Conservation (phyloP, 2,888 invertebrate genomes). For the Halictus quadricinctus region DNA sequence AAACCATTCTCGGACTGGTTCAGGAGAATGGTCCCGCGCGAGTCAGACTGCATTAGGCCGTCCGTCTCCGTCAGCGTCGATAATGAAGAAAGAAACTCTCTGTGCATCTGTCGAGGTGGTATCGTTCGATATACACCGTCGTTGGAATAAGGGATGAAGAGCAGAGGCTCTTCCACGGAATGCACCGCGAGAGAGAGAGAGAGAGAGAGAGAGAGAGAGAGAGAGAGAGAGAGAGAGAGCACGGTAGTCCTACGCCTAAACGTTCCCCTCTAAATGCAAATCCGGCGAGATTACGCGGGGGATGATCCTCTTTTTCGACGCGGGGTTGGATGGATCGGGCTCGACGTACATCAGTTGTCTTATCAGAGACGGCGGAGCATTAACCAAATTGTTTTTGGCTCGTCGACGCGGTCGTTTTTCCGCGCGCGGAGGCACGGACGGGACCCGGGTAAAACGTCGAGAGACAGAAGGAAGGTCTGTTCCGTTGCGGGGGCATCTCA, state of each 20-base stretch:
- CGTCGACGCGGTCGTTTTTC: constrained; percentile 43
- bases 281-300: constrained; percentile 65
- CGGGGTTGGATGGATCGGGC: constrained; percentile 41
- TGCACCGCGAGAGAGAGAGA: constrained; percentile 37
- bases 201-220: constrained; percentile 8
- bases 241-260: constrained; percentile 59
- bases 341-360: constrained; percentile 65
- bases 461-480: constrained; percentile 7
- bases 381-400: constrained; percentile 72
- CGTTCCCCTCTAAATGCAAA: constrained; percentile 75
- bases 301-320: constrained; percentile 60
- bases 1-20: background rate
- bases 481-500: constrained; percentile 57
- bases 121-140: background rate
- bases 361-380: constrained; percentile 69
- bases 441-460: background rate
- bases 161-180: background rate
- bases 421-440: background rate
- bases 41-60: background rate
- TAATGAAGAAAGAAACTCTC: constrained; percentile 12
- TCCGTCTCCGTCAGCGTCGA: background rate
- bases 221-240: constrained; percentile 15
- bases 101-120: constrained; percentile 22
- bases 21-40: background rate
- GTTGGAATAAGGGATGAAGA: constrained; percentile 33